Percentiles rank a stretch among this genome's conserved stretches.
These are phyloP conservation scores for Gymnogyps californianus DNA, from an alignment of 2,113 vertebrate species.

Conservation along the genomic window DNA sequence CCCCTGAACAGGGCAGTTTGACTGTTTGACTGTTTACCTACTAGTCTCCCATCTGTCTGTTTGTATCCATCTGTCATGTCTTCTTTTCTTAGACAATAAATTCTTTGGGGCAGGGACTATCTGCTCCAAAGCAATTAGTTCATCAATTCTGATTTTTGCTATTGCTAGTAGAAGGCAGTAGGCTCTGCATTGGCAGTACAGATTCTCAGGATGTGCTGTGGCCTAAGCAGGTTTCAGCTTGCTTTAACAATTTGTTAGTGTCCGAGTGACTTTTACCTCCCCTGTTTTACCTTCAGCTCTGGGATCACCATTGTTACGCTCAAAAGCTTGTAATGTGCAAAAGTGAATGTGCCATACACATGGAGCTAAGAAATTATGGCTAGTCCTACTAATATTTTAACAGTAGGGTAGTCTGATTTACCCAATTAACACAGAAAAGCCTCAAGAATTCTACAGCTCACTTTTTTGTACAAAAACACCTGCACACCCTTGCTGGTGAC, in stretches of 20 bases:
- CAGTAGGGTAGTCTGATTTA: background rate
- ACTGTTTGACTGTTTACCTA: background rate
- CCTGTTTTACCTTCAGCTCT: background rate
- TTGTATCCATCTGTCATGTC: background rate
- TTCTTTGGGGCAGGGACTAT: background rate
- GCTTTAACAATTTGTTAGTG: background rate
- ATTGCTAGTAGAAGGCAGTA: background rate
- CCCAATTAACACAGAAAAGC: background rate
- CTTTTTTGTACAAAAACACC: background rate
- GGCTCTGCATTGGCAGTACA: accelerated
- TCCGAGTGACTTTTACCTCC: background rate
- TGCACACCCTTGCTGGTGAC: accelerated
- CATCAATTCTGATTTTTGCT: background rate
- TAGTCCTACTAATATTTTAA: background rate
- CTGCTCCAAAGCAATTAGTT: background rate
- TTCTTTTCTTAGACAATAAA: background rate
- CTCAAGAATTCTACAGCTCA: background rate
- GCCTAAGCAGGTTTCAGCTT: background rate
- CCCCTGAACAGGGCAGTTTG: background rate
- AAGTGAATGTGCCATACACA: background rate
- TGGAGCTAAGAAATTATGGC: background rate
- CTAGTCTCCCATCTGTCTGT: background rate
- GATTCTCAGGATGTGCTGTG: background rate
- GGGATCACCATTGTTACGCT: accelerated
- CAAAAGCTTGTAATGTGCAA: background rate